Base-by-base conservation (phyloP, 2,113 vertebrate species). In the Turnix velox region DNA sequence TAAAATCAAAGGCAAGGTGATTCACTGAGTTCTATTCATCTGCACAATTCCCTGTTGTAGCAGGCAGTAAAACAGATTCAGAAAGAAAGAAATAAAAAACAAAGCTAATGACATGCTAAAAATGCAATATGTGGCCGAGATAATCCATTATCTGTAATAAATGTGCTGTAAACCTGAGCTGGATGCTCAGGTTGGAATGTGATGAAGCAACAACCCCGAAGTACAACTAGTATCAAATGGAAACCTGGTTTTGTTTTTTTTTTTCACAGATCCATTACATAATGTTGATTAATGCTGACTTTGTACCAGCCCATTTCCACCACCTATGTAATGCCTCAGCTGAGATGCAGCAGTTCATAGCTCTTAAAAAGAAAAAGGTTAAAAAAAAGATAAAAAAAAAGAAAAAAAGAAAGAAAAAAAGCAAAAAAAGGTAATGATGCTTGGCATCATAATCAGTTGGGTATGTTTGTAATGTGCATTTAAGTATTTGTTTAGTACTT, bases 401-500 rank as follows among this genome's bases (percentile, higher is more conserved):
- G 40, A 14, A 3, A 3, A 3, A 22, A 17, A 51, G 61, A 42
- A 27, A 5, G 8, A 1, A 31, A 73, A 61, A 23, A 33, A 12
- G 87, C 63, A 86, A 81, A 95, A 91, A 93, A 95, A 94, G 96
- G 96, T 96, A 97, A 96, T 92, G 95, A 69, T 82, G 93, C 92
- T 96, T 86, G 84, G 94, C 97, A 95, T 97, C 94, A 80, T 76
- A 96, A 97, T 98, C 94, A 98, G 97, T 98, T 98, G 94, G 93
- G 96, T 98, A 97, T 98, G 97, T 99, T 98, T 98, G 98, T 99
- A 97, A 97, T 95, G 97, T 98, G 96, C 97, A 96, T 97, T 84
- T 92, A 81, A 77, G 98, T 98, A 92, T 97, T 97, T 98, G 98
- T 99, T 98, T 97, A 97, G 98, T 98, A 98, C 97, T 98, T 98